Conservation (phyloP, 2,797 vertebrate genomes). For the Champsocephalus gunnari region DNA sequence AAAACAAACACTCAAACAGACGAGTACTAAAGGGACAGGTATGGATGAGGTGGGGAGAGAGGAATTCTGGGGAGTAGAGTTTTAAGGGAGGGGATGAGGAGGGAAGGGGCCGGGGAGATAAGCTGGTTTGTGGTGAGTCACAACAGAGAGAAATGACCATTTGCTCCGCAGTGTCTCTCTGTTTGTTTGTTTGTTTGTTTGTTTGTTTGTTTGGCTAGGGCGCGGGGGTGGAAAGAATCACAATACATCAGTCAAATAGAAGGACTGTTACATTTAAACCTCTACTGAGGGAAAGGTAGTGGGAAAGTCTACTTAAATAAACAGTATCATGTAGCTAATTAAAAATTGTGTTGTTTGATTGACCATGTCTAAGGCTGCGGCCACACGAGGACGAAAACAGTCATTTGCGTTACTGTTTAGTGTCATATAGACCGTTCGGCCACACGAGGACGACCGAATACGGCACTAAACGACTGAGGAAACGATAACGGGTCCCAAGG, state of each 20-base stretch:
- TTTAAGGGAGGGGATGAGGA: slow-evolving; percentile 56
- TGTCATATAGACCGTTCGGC: too few species aligned
- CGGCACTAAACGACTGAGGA: too few species aligned
- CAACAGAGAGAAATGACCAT: slow-evolving; percentile 79
- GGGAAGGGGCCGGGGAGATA: slow-evolving; percentile 51
- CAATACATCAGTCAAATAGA: slow-evolving; percentile 29
- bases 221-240: slow-evolving; percentile 19
- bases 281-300: background rate
- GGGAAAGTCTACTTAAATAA: background rate
- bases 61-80: slow-evolving; percentile 65
- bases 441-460: too few species aligned
- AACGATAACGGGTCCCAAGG: too few species aligned
- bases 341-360: background rate
- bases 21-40: slow-evolving; percentile 69
- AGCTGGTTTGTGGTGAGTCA: slow-evolving; percentile 73
- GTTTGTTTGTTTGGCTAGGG: slow-evolving; percentile 51
- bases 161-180: slow-evolving; percentile 70
- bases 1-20: slow-evolving; percentile 76
- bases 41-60: slow-evolving; percentile 72
- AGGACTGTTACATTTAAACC: slow-evolving; percentile 4
- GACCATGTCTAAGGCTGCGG: background rate
- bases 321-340: background rate
- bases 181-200: slow-evolving; percentile 76
- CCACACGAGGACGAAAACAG: too few species aligned
- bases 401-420: too few species aligned